A percentile compares a stretch with the other conserved stretches of the same genome.
Evolutionary conservation across 1,140 invertebrate genomes (phyloP).

Genomic region (Paraescarpia echinospica): DNA sequence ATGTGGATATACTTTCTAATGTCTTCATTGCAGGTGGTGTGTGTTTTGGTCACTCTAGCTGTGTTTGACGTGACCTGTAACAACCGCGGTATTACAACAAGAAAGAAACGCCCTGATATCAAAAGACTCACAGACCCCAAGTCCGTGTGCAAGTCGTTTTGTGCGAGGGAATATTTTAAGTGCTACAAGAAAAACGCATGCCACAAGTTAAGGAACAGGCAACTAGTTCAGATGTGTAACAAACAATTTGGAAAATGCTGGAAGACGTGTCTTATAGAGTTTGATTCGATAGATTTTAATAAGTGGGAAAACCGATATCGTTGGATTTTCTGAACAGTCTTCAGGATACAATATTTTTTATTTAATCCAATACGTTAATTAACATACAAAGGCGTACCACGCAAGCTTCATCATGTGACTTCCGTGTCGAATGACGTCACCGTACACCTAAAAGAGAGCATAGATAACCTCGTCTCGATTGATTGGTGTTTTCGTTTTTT

Average conservation of each 20-base stretch:
- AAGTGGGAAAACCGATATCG: neutral
- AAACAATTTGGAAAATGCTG: neutral
- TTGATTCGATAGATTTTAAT: neutral
- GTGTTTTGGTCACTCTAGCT: neutral
- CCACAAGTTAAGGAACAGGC: neutral
- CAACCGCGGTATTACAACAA: too few species aligned
- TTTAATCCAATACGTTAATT: neutral
- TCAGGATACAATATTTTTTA: neutral
- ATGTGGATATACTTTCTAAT: neutral
- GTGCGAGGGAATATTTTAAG: neutral
- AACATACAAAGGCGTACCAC: neutral
- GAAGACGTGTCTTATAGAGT: neutral
- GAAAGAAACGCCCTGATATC: too few species aligned
- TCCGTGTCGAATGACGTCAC: too few species aligned
- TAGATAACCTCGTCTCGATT: too few species aligned
- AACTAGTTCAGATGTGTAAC: neutral
- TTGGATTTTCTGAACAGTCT: neutral
- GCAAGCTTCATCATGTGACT: too few species aligned
- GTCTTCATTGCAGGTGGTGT: neutral
- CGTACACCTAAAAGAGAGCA: too few species aligned
- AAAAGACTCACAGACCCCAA: neutral
- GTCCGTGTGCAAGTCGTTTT: neutral
- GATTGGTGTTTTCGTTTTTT: too few species aligned
- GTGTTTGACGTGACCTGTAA: neutral
- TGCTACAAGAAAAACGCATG: neutral